Evolutionary conservation across 2,888 invertebrate genomes (phyloP).

Genomic region (Xestia c-nigrum): DNA sequence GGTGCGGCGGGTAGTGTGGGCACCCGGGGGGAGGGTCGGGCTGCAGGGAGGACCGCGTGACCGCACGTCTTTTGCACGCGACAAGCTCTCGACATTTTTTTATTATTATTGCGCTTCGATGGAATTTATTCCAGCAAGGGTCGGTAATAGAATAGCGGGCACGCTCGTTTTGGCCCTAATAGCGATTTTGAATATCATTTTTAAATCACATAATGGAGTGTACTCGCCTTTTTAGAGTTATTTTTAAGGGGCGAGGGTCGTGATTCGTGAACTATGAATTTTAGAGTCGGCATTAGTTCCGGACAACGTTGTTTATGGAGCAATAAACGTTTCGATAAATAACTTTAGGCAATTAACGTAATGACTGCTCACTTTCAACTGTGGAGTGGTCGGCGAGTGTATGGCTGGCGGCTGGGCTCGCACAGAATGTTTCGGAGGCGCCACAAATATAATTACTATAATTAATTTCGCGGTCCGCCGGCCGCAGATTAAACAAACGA

Average conservation of each 20-base stretch:
- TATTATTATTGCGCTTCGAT: constrained; percentile 90
- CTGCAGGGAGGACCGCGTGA: constrained; percentile 80
- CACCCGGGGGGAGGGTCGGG: constrained; percentile 50
- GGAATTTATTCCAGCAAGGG: constrained; percentile 87
- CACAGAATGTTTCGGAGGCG: constrained; percentile 18
- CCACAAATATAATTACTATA: constrained; percentile 72
- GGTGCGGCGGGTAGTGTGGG: constrained; percentile 72
- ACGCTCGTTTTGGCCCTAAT: constrained; percentile 83
- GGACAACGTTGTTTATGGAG: constrained; percentile 29
- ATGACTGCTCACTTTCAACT: constrained; percentile 34
- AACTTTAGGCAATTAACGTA: constrained; percentile 35
- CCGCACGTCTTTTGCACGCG: constrained; percentile 90
- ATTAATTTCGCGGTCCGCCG: constrained; percentile 84
- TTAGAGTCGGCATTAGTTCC: constrained; percentile 60
- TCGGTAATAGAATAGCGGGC: constrained; percentile 84
- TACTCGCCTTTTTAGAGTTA: constrained; percentile 83
- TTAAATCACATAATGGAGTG: constrained; percentile 90
- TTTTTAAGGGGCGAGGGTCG: constrained; percentile 78
- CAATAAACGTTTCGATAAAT: constrained; percentile 31
- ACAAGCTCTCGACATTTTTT: constrained; percentile 90
- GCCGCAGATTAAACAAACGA: constrained; percentile 82
- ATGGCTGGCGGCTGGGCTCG: constrained; percentile 28
- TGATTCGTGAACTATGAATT: constrained; percentile 63
- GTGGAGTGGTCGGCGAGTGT: constrained; percentile 1
- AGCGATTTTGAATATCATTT: constrained; percentile 89